Percentiles rank a stretch among this genome's conserved stretches.
Conservation (phyloP, 2,113 vertebrate genomes). For the Hemibagrus wyckioides region DNA sequence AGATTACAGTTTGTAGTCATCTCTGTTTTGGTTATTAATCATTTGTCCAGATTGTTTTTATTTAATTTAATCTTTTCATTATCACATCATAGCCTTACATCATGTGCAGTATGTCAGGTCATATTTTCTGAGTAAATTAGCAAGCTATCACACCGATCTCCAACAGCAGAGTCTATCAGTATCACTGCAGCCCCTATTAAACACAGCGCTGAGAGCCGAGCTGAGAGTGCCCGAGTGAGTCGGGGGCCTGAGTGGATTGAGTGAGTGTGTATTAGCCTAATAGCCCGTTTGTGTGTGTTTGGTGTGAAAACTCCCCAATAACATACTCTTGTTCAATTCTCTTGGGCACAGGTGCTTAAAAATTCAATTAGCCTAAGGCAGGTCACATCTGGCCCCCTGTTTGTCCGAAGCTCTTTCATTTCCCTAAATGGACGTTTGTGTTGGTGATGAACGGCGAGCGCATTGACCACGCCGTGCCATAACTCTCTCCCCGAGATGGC, state of each 20-base stretch:
- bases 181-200: too few species aligned
- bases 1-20: not conserved
- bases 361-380: conserved; percentile 84
- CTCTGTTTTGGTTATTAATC: not conserved
- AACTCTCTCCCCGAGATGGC: conserved; percentile 84
- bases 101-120: not conserved
- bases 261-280: not conserved
- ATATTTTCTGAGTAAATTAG: not conserved
- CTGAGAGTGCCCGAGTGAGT: not conserved
- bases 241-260: not conserved
- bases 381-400: conserved; percentile 84
- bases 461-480: conserved; percentile 84
- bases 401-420: conserved; percentile 85
- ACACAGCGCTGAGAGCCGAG: not conserved
- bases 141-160: not conserved
- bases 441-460: conserved; percentile 80
- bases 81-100: not conserved
- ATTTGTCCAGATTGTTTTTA: not conserved
- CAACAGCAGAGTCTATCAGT: not conserved
- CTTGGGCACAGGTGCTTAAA: conserved; percentile 70
- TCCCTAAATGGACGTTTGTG: conserved; percentile 82
- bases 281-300: conserved; percentile 7
- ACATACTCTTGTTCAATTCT: conserved; percentile 72
- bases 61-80: not conserved
- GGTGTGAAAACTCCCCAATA: conserved; percentile 78